Evolutionary conservation across 1,140 invertebrate species (phyloP).

Genomic region (Drosophila willistoni): DNA sequence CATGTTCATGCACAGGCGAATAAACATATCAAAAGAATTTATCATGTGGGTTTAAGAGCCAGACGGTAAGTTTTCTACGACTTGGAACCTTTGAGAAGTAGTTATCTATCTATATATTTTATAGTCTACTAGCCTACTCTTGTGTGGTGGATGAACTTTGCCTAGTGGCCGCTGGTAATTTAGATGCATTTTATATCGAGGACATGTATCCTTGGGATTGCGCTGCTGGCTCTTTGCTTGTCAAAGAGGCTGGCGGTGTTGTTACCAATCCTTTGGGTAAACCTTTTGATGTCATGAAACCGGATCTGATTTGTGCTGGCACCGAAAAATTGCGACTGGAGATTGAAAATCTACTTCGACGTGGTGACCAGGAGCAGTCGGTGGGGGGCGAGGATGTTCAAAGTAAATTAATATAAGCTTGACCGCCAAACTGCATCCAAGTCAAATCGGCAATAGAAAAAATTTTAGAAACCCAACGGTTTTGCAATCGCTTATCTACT

Average conservation of each 20-base stretch:
- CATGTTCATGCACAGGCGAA: conserved; percentile 70
- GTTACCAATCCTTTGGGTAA: conserved; percentile 84
- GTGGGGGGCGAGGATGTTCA: conserved; percentile 63
- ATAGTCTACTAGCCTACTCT: conserved; percentile 68
- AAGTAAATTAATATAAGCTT: conserved; percentile 43
- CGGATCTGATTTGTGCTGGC: conserved; percentile 87
- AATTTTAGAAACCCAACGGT: too few relatives aligned
- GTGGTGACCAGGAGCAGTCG: conserved; percentile 63
- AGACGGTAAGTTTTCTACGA: conserved; percentile 54
- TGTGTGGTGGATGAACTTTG: conserved; percentile 85
- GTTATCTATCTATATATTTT: background rate
- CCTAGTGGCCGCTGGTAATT: conserved; percentile 88
- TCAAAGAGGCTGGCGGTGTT: conserved; percentile 89
- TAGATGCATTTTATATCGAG: conserved; percentile 90
- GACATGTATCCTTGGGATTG: conserved; percentile 89
- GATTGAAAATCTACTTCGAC: conserved; percentile 69
- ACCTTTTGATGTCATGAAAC: conserved; percentile 87
- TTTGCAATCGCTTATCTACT: too few relatives aligned
- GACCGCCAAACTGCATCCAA: conserved; percentile 35
- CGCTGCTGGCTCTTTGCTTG: conserved; percentile 88
- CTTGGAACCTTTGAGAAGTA: background rate
- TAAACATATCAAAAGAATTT: conserved; percentile 80
- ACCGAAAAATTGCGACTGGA: conserved; percentile 82
- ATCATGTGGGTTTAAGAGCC: conserved; percentile 71
- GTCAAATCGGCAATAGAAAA: background rate